Percentiles rank a stretch among this genome's conserved stretches.
Conservation (phyloP, 1,140 invertebrate species). For the Pseudachorutes palmiensis region DNA sequence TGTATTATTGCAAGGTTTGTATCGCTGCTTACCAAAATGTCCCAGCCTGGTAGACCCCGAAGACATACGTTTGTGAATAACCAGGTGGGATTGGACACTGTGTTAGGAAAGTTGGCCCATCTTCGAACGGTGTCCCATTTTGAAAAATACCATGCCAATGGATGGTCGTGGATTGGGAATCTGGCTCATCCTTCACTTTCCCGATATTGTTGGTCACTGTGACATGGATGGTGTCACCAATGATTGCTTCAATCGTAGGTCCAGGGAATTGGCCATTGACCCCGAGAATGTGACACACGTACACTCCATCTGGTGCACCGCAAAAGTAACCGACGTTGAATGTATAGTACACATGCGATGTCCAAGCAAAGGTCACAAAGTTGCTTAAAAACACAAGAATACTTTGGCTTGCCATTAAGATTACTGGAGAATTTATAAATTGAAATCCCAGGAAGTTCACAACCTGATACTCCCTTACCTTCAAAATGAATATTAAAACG, state of each 20-base stretch:
- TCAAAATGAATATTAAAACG: too few species aligned
- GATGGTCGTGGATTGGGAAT: neutral
- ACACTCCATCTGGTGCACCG: slow-evolving; percentile 23
- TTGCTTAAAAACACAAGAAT: too few species aligned
- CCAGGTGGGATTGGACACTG: slow-evolving; percentile 21
- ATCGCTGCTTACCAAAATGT: slow-evolving; percentile 30
- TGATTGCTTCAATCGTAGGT: slow-evolving; percentile 12
- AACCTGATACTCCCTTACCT: too few species aligned
- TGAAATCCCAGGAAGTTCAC: too few species aligned
- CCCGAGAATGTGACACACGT: neutral
- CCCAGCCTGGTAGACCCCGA: slow-evolving; percentile 17
- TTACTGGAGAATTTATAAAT: too few species aligned
- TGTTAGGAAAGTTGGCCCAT: slow-evolving; percentile 19
- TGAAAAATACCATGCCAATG: slow-evolving; percentile 20
- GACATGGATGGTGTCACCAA: slow-evolving; percentile 17
- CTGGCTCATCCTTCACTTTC: neutral
- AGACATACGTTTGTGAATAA: slow-evolving; percentile 11
- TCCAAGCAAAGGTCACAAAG: too few species aligned
- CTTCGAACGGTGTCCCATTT: slow-evolving; percentile 16
- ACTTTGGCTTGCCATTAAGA: too few species aligned
- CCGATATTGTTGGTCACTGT: slow-evolving; percentile 15
- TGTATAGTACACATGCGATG: neutral
- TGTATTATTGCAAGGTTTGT: too few species aligned
- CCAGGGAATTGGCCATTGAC: slow-evolving; percentile 23
- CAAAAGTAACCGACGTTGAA: neutral